Evolutionary conservation across 2,113 vertebrate species (phyloP).

Genomic region (Genyomyrus donnyi): DNA sequence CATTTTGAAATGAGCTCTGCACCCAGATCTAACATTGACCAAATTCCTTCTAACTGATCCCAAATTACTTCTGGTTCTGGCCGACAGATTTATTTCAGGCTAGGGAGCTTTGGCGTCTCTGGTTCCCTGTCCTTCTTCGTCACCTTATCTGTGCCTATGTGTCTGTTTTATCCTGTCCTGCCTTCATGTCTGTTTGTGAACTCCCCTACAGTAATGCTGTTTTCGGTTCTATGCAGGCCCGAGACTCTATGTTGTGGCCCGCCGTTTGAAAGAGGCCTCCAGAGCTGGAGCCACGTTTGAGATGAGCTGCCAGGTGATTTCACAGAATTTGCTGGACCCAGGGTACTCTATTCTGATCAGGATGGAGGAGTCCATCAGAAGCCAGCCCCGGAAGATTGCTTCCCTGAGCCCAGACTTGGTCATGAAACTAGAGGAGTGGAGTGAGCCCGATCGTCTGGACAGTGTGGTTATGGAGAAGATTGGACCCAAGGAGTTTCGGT

Average conservation of each 20-base stretch:
- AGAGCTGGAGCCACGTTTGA: slow-evolving; percentile 87
- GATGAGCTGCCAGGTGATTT: slow-evolving; percentile 78
- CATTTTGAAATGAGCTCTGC: background rate
- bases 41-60: background rate
- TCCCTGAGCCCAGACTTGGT: slow-evolving; percentile 78
- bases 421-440: slow-evolving; percentile 72
- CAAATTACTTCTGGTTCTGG: background rate
- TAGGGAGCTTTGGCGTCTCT: background rate
- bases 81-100: background rate
- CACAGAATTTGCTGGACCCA: slow-evolving; percentile 74
- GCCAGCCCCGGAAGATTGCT: slow-evolving; percentile 67
- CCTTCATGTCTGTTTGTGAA: background rate
- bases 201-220: background rate
- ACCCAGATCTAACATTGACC: background rate
- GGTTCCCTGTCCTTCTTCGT: background rate
- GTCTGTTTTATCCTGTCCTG: background rate
- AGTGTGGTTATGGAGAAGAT: slow-evolving; percentile 80
- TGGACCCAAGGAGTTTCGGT: slow-evolving; percentile 75
- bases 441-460: slow-evolving; percentile 67
- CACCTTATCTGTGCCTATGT: background rate
- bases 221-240: slow-evolving; percentile 26
- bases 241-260: slow-evolving; percentile 49
- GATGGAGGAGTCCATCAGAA: slow-evolving; percentile 56
- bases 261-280: slow-evolving; percentile 67
- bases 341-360: slow-evolving; percentile 80